Conservation (phyloP, 1,140 invertebrate genomes). For the Nomia melanderi region DNA sequence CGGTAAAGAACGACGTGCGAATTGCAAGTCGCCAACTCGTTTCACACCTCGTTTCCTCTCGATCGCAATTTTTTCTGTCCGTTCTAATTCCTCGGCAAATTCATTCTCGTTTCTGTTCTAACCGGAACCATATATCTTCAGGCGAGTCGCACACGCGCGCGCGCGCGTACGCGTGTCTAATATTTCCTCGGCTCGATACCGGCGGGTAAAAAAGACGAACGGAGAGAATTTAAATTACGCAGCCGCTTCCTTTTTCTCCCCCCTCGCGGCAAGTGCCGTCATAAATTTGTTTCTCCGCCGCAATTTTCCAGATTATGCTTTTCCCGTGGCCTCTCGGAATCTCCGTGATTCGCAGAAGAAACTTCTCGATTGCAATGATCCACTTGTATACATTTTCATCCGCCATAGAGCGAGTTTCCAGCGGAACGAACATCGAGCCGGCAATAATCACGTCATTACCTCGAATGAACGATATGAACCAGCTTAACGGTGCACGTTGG, state of each 20-base stretch:
- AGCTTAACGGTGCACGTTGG: no score
- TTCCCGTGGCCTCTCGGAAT: constrained; percentile 10
- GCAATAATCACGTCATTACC: constrained; percentile 1
- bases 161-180: not conserved
- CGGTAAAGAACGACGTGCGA: no score
- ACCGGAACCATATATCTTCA: not conserved
- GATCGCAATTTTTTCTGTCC: not conserved
- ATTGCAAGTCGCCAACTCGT: no score
- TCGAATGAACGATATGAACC: not conserved
- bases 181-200: constrained; percentile 20
- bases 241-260: no score
- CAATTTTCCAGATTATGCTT: constrained; percentile 50
- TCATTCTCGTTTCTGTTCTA: not conserved
- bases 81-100: constrained; percentile 1
- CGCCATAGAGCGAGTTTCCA: not conserved
- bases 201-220: not conserved
- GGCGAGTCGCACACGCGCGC: no score
- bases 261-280: constrained; percentile 2
- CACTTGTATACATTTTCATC: not conserved
- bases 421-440: not conserved
- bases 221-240: constrained; percentile 48
- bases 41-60: not conserved
- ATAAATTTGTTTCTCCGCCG: constrained; percentile 42
- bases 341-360: not conserved
- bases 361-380: constrained; percentile 45